Percentiles rank a stretch among this genome's conserved stretches.
These are phyloP conservation scores for Lota lota DNA, from an alignment of 2,113 vertebrate species.

Conservation along the genomic window DNA sequence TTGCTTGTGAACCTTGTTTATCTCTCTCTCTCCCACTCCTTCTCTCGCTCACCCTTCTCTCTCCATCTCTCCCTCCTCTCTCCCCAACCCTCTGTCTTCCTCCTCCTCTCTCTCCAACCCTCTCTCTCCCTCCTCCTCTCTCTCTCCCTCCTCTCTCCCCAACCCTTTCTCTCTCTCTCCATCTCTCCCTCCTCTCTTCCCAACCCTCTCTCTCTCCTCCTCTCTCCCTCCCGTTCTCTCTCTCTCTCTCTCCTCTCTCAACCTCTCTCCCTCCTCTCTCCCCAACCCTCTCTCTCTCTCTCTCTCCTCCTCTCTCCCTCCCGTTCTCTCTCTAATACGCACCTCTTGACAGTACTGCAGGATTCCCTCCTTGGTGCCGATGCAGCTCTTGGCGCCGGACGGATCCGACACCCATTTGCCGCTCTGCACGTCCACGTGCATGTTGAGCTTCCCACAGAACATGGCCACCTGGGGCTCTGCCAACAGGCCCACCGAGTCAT, in stretches of 20 bases:
- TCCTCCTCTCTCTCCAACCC: too few relatives aligned
- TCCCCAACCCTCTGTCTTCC: too few relatives aligned
- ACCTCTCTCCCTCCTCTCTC: not conserved
- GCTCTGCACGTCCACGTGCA: slow-evolving; percentile 95
- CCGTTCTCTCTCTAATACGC: slow-evolving; percentile 15
- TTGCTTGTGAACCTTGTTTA: too few relatives aligned
- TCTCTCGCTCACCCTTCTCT: not conserved
- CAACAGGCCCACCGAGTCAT: slow-evolving; percentile 85
- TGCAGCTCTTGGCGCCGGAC: slow-evolving; percentile 86
- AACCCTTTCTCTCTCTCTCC: too few relatives aligned
- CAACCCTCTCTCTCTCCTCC: not conserved
- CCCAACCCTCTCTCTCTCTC: not conserved
- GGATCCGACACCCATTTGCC: slow-evolving; percentile 94
- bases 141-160: not conserved
- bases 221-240: too few relatives aligned
- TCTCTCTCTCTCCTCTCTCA: not conserved
- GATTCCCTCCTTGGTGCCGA: slow-evolving; percentile 91
- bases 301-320: slow-evolving; percentile 6
- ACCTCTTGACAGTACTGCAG: slow-evolving; percentile 96
- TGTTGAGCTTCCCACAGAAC: slow-evolving; percentile 89
- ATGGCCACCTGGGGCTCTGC: slow-evolving; percentile 81
- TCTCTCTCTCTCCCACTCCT: not conserved
- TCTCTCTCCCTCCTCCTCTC: too few relatives aligned
- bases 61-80: too few relatives aligned
- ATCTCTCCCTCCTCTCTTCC: too few relatives aligned